A percentile compares a stretch with the other conserved stretches of the same genome.
Evolutionary conservation across 2,888 invertebrate genomes (phyloP).

Genomic region (Phytoseiulus persimilis): DNA sequence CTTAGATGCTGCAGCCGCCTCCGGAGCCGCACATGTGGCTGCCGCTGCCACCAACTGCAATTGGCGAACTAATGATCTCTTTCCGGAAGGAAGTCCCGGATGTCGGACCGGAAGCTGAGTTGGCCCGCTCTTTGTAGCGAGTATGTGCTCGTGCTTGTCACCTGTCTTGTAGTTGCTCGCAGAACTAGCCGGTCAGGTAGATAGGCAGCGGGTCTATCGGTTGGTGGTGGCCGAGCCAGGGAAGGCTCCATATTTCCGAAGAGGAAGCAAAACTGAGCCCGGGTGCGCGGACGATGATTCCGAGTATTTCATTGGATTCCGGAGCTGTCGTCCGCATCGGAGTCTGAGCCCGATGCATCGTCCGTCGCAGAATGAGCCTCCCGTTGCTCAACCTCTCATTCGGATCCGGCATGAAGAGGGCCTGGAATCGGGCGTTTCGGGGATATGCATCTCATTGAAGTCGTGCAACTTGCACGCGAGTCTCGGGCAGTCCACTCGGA

Average conservation of each 20-base stretch:
- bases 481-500: background rate
- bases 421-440: background rate
- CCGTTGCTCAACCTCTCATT: background rate
- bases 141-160: background rate
- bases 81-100: constrained; percentile 22
- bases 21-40: background rate
- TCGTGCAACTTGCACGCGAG: background rate
- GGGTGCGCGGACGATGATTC: too few relatives aligned
- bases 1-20: too few relatives aligned
- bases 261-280: too few relatives aligned
- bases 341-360: background rate
- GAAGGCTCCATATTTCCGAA: too few relatives aligned
- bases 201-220: background rate
- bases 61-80: constrained; percentile 35
- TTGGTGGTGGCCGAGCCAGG: too few relatives aligned
- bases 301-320: too few relatives aligned
- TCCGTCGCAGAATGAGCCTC: background rate
- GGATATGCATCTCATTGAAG: background rate
- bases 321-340: background rate
- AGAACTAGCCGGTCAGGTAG: background rate
- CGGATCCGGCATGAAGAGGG: background rate
- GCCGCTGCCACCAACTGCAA: background rate
- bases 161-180: background rate
- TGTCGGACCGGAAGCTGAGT: background rate
- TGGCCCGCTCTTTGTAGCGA: background rate